Percentiles rank a stretch among this genome's conserved stretches.
Evolutionary conservation across 2,113 vertebrate species (phyloP).

Genomic region (Sakesphorus luctuosus): DNA sequence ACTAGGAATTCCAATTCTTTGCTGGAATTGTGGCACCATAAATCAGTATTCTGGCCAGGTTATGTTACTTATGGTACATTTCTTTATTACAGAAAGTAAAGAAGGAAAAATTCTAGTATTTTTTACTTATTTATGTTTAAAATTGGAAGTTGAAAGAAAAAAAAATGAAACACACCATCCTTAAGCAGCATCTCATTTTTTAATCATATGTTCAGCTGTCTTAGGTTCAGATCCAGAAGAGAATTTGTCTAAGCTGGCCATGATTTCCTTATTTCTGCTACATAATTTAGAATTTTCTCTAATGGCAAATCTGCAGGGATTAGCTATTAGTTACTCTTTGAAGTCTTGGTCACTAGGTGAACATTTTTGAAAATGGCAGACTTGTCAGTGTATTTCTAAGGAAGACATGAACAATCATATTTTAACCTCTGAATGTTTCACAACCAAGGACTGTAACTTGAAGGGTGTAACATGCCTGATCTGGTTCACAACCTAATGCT

Average conservation of each 20-base stretch:
- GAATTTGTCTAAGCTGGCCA: background rate
- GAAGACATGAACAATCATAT: background rate
- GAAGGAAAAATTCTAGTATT: background rate
- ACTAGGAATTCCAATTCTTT: constrained; percentile 20
- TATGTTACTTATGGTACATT: background rate
- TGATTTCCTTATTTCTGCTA: background rate
- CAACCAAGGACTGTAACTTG: background rate
- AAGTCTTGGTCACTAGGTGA: background rate
- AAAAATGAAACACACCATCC: background rate
- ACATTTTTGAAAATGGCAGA: background rate
- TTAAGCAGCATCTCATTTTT: background rate
- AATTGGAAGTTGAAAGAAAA: background rate
- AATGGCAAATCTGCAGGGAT: background rate
- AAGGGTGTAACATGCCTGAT: background rate
- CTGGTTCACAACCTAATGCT: background rate
- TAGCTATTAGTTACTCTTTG: background rate
- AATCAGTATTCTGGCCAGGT: background rate
- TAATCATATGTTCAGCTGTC: background rate
- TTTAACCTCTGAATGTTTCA: background rate
- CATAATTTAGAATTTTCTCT: background rate
- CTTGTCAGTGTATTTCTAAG: background rate
- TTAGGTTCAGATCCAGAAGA: background rate
- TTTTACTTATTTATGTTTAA: background rate
- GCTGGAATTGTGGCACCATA: background rate
- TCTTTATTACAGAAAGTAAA: background rate